phyloP scores from a whole-genome alignment of 92 coral and sea anemone genomes.

The Heliopora coerulea region DNA sequence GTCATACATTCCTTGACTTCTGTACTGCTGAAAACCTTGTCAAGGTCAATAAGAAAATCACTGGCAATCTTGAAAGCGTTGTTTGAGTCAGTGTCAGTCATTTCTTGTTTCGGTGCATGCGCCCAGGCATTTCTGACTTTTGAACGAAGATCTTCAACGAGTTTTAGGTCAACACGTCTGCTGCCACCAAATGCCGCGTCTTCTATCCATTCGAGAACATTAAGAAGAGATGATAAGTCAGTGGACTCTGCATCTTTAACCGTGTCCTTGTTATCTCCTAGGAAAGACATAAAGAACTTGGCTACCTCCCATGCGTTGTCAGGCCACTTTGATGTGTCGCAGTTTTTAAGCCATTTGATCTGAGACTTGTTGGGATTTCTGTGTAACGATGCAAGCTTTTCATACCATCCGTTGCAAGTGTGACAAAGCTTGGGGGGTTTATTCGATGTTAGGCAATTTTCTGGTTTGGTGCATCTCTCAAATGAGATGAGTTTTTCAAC shows the following conservation, averaged over 20 bases:
- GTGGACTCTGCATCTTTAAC: conserved; percentile 40
- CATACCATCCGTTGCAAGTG: not conserved
- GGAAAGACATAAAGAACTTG: conserved; percentile 39
- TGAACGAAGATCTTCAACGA: conserved; percentile 20
- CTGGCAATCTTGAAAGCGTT: no score
- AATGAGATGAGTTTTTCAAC: not conserved
- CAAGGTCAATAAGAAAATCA: no score
- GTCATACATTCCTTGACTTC: no score
- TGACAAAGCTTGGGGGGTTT: not conserved
- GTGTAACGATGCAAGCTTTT: not conserved
- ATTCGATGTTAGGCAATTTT: not conserved
- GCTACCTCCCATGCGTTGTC: conserved; percentile 41
- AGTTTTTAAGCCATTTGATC: not conserved
- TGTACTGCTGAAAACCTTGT: no score
- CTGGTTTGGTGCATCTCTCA: not conserved
- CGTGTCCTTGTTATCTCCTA: conserved; percentile 25
- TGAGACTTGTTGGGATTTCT: not conserved
- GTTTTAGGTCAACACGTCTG: not conserved
- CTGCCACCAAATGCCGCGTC: conserved; percentile 2
- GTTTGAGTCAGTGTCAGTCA: not conserved
- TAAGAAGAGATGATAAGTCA: conserved; percentile 32
- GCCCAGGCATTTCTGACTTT: conserved; percentile 47
- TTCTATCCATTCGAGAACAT: conserved; percentile 39
- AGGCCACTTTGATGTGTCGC: conserved; percentile 22
- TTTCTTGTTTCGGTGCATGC: conserved; percentile 31